These are phyloP conservation scores for Schizopygopsis malacanthus DNA, from an alignment of 2,797 vertebrate genomes.

Conservation along the genomic window DNA sequence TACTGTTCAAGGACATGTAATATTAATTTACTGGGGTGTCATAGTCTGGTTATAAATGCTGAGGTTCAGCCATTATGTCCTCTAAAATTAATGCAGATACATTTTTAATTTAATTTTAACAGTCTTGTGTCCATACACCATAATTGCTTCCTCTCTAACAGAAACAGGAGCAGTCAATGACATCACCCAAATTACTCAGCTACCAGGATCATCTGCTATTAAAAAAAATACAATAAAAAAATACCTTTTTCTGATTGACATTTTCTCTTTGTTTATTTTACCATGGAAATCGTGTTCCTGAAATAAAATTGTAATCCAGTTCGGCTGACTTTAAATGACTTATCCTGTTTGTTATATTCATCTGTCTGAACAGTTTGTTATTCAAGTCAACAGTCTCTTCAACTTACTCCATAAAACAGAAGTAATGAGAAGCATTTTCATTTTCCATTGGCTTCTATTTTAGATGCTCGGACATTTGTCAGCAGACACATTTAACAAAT, in stretches of 20 bases:
- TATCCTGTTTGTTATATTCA: not conserved
- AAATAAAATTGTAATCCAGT: not conserved
- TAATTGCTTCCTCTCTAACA: not conserved
- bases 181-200: not conserved
- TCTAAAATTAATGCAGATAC: not conserved
- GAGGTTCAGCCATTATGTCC: not conserved
- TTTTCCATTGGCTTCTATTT: not conserved
- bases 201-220: slow-evolving; percentile 14
- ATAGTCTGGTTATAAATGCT: slow-evolving; percentile 16
- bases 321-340: not conserved
- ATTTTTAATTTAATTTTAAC: no score
- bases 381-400: not conserved
- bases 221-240: not conserved
- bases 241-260: not conserved
- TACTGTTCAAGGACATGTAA: slow-evolving; percentile 63
- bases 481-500: not conserved
- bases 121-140: slow-evolving; percentile 2
- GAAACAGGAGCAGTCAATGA: not conserved
- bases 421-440: not conserved
- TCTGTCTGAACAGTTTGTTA: not conserved
- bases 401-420: not conserved
- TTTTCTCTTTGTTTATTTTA: not conserved
- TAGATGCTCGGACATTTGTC: not conserved
- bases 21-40: slow-evolving; percentile 68
- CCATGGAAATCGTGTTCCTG: not conserved